Evolutionary conservation across 2,888 invertebrate species (phyloP).

Genomic region (Liopterus haemorrhoidalis): DNA sequence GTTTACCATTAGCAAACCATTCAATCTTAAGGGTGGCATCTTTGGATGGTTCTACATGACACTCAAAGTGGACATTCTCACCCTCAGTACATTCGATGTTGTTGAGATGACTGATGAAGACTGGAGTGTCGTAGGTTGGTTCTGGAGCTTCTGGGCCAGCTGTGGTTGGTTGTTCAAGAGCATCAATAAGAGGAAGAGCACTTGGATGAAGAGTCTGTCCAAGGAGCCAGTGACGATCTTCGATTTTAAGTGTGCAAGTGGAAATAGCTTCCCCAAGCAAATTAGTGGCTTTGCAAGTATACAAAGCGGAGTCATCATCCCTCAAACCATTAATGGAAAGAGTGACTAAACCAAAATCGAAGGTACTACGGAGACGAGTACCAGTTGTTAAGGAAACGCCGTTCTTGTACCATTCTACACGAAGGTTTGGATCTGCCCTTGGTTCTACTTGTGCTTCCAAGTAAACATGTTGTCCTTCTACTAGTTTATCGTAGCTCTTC

Average conservation of each 20-base stretch:
- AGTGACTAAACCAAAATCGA: slow-evolving; percentile 95
- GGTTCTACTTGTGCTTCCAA: slow-evolving; percentile 89
- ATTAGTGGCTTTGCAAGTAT: slow-evolving; percentile 92
- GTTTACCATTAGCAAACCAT: slow-evolving; percentile 93
- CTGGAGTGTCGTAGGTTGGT: slow-evolving; percentile 74
- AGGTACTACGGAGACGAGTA: slow-evolving; percentile 84
- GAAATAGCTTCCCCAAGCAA: slow-evolving; percentile 91
- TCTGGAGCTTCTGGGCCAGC: slow-evolving; percentile 65
- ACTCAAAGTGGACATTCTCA: slow-evolving; percentile 84
- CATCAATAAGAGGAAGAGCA: slow-evolving; percentile 77
- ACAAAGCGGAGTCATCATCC: slow-evolving; percentile 89
- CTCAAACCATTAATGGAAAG: slow-evolving; percentile 82
- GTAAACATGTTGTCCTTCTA: slow-evolving; percentile 81
- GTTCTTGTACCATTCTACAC: slow-evolving; percentile 90
- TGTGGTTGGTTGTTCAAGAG: slow-evolving; percentile 73
- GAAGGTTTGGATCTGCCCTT: slow-evolving; percentile 78
- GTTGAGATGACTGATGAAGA: slow-evolving; percentile 85
- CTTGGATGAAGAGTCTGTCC: slow-evolving; percentile 85
- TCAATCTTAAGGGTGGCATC: slow-evolving; percentile 87
- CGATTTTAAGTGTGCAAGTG: slow-evolving; percentile 82
- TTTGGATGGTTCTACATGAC: slow-evolving; percentile 84
- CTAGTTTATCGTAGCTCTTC: slow-evolving; percentile 73
- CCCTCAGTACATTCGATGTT: slow-evolving; percentile 85
- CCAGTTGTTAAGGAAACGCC: slow-evolving; percentile 80
- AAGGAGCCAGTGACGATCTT: slow-evolving; percentile 81